phyloP scores from a whole-genome alignment of 2,113 vertebrate genomes.

The Brachyhypopomus occidentalis region DNA sequence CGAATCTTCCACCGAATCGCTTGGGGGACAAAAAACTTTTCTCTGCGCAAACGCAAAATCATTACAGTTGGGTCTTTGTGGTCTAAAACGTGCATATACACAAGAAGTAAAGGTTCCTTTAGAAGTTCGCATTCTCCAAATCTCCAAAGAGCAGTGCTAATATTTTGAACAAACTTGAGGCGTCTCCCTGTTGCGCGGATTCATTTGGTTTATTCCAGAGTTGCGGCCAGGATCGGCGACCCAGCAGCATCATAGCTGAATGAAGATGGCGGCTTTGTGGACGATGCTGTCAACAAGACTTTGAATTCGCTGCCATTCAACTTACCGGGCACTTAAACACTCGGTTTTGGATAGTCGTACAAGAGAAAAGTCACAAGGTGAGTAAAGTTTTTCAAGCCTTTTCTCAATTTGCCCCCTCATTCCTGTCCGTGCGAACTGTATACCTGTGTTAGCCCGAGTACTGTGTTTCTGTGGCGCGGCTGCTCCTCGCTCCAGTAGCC shows the following conservation, averaged over 20 bases:
- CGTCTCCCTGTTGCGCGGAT: background rate
- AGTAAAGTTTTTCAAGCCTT: conserved; percentile 32
- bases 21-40: background rate
- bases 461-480: background rate
- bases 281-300: conserved; percentile 63
- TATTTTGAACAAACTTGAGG: rapidly evolving
- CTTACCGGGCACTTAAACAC: background rate
- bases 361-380: conserved; percentile 37
- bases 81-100: too few relatives aligned
- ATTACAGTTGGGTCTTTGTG: rapidly evolving
- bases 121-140: too few relatives aligned
- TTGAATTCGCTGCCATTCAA: conserved; percentile 44
- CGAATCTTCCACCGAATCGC: background rate
- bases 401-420: background rate
- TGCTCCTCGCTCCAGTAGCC: background rate
- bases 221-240: conserved; percentile 56
- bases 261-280: conserved; percentile 65
- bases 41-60: background rate
- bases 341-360: conserved; percentile 6
- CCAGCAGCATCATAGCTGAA: conserved; percentile 53
- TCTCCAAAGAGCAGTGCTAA: background rate
- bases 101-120: too few relatives aligned
- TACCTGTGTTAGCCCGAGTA: background rate
- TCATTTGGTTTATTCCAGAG: conserved; percentile 56
- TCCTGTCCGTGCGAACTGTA: too few relatives aligned